phyloP scores from a whole-genome alignment of 2,113 vertebrate species.

The Etia nguti region DNA sequence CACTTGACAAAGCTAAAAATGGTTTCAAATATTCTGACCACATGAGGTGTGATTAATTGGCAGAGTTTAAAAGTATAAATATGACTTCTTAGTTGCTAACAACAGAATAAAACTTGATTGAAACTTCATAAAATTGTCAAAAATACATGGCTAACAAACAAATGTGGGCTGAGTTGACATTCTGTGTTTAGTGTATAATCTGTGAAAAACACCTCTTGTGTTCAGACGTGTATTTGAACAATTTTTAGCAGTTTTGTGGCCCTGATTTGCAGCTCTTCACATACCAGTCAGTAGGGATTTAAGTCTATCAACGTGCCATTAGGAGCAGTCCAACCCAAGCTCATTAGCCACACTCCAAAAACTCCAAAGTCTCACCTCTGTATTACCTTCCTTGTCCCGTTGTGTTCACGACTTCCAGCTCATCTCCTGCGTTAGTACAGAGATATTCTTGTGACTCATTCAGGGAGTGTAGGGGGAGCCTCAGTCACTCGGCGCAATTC shows the following conservation, averaged over 20 bases:
- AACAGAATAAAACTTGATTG: neutral
- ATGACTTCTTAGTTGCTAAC: neutral
- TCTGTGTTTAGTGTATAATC: neutral
- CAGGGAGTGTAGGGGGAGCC: conserved; percentile 88
- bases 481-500: conserved; percentile 90
- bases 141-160: neutral
- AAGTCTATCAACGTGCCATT: conserved; percentile 37
- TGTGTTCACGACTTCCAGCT: conserved; percentile 88
- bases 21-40: conserved; percentile 2
- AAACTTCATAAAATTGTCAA: neutral
- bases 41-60: neutral
- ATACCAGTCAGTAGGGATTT: conserved; percentile 14
- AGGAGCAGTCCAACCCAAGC: conserved; percentile 26
- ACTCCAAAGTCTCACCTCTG: conserved; percentile 68
- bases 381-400: conserved; percentile 77
- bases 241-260: conserved; percentile 60
- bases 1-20: conserved; percentile 22
- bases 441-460: conserved; percentile 82
- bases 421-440: conserved; percentile 64
- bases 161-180: neutral
- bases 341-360: conserved; percentile 75
- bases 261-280: conserved; percentile 38
- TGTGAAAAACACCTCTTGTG: neutral
- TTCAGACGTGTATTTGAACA: conserved; percentile 4
- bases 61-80: neutral